phyloP scores from a whole-genome alignment of 2,888 invertebrate species.

The Eulithis prunata region DNA sequence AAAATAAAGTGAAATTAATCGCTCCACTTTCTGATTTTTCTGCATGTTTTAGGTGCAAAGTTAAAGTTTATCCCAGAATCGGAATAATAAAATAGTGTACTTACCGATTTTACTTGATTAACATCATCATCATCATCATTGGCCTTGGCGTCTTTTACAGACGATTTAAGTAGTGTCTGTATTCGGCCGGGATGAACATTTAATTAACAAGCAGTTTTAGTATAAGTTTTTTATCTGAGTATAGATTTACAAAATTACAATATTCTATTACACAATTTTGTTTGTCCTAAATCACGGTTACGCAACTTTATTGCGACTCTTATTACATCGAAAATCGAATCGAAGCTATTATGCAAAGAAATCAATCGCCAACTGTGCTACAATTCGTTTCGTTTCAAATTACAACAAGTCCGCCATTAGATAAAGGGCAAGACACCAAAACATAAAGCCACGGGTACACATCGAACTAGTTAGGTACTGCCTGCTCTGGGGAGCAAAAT shows the following conservation, averaged over 20 bases:
- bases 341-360: slow-evolving; percentile 38
- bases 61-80: no score
- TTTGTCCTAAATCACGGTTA: slow-evolving; percentile 30
- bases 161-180: no score
- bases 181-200: no score
- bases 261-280: slow-evolving; percentile 27
- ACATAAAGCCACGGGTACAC: neutral
- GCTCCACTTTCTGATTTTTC: neutral
- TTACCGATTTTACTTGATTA: no score
- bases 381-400: slow-evolving; percentile 40
- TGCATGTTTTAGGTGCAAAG: no score
- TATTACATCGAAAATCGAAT: slow-evolving; percentile 30
- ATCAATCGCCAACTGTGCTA: slow-evolving; percentile 35
- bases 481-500: neutral
- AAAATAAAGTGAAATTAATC: slow-evolving; percentile 7
- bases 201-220: no score
- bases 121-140: no score
- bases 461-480: neutral
- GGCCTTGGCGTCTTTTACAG: no score
- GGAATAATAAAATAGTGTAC: no score
- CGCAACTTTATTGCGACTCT: slow-evolving; percentile 17
- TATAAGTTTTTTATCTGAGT: neutral
- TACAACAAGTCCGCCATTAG: slow-evolving; percentile 32
- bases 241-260: slow-evolving; percentile 18
- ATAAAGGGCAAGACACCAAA: slow-evolving; percentile 17